Evolutionary conservation across 2,113 vertebrate genomes (phyloP).

Genomic region (Lophochroa leadbeateri): DNA sequence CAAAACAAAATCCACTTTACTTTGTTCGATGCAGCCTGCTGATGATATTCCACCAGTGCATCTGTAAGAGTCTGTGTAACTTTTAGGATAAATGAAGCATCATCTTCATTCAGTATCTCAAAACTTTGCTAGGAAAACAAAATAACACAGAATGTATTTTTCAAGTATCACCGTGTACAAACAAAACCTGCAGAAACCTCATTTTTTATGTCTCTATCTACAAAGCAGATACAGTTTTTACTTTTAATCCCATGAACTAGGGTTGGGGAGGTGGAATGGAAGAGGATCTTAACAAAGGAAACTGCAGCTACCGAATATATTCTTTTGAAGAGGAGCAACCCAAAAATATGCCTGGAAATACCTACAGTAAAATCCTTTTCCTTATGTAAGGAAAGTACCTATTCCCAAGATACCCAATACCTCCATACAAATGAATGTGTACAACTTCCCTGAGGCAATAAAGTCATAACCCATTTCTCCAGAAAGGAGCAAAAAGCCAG

Average conservation of each 20-base stretch:
- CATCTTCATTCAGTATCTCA: slow-evolving; percentile 62
- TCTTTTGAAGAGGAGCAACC: background rate
- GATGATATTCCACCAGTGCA: slow-evolving; percentile 53
- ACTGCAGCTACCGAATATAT: background rate
- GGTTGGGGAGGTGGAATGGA: background rate
- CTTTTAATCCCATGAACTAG: background rate
- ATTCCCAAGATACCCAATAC: background rate
- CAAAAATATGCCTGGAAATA: background rate
- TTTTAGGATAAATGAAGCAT: slow-evolving; percentile 66
- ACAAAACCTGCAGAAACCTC: background rate
- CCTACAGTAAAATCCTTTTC: background rate
- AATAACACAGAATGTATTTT: background rate
- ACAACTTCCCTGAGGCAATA: background rate
- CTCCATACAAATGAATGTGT: background rate
- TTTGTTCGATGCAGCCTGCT: slow-evolving; percentile 15
- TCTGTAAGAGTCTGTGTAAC: slow-evolving; percentile 59
- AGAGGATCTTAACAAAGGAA: background rate
- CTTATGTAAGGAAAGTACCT: background rate
- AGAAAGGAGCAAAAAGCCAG: background rate
- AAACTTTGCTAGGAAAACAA: slow-evolving; percentile 40
- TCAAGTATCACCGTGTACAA: background rate
- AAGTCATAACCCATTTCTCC: background rate
- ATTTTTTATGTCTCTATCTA: background rate
- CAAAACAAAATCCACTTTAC: background rate
- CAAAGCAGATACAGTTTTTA: background rate